Conservation (phyloP, 1,140 invertebrate genomes). For the Hycleus phaleratus region DNA sequence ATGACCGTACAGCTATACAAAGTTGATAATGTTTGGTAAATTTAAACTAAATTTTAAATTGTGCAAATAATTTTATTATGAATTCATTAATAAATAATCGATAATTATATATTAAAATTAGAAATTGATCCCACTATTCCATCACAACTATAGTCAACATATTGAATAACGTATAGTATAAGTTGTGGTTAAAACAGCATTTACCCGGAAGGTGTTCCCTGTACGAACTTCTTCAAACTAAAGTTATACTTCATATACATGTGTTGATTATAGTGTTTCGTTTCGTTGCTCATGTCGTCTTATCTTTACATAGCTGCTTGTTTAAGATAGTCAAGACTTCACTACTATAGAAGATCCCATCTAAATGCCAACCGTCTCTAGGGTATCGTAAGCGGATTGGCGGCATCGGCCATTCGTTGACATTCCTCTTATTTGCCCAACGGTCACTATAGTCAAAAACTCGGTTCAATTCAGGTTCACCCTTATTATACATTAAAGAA, state of each 20-base stretch:
- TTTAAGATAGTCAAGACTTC: constrained; percentile 10
- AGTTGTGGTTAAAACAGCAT: constrained; percentile 1
- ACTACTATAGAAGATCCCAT: constrained; percentile 7
- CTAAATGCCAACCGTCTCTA: constrained; percentile 14
- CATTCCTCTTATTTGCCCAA: constrained; percentile 13
- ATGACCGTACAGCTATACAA: no score
- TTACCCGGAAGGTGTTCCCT: neutral
- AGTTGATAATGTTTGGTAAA: no score
- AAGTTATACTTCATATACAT: no score
- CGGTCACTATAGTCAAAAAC: constrained; percentile 6
- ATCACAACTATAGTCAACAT: no score
- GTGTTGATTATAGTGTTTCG: no score
- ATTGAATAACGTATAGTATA: neutral
- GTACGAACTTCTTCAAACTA: no score
- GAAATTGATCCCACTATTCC: no score
- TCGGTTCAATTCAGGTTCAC: constrained; percentile 1
- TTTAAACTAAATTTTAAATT: no score
- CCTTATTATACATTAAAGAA: constrained; percentile 6
- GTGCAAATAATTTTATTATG: no score
- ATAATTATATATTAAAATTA: no score
- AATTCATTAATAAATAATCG: no score
- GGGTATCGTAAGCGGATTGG: constrained; percentile 15
- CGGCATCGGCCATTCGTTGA: constrained; percentile 3
- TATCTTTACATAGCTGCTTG: neutral
- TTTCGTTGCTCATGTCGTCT: no score